Percentiles rank a stretch among this genome's conserved stretches.
Conservation (phyloP, 1,140 invertebrate genomes). For the Orchesella cincta region DNA sequence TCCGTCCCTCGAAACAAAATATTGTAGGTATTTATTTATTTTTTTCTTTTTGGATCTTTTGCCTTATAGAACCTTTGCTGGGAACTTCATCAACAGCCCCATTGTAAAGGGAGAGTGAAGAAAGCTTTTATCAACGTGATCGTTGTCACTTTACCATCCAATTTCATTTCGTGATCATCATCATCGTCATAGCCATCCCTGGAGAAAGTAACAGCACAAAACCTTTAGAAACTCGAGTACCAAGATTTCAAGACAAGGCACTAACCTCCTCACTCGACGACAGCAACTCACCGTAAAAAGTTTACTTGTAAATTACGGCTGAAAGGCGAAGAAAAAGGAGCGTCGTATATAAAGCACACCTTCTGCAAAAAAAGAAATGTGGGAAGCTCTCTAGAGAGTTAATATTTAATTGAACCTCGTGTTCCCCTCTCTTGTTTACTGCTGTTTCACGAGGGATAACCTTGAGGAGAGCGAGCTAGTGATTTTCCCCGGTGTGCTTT, state of each 20-base stretch:
- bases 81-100: background rate
- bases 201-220: background rate
- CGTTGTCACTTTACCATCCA: background rate
- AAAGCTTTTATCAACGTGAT: background rate
- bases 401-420: slow-evolving; percentile 10
- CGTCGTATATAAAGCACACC: no score
- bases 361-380: background rate
- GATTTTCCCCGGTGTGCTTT: background rate
- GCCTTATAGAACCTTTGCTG: no score
- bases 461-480: background rate
- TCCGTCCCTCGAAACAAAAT: no score
- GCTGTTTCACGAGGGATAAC: background rate
- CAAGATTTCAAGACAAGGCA: no score
- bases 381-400: slow-evolving; percentile 2
- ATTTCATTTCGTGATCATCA: background rate
- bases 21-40: background rate
- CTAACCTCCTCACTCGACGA: no score
- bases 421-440: background rate
- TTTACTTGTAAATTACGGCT: no score
- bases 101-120: background rate
- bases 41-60: background rate
- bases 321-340: background rate
- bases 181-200: no score
- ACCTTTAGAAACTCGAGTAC: background rate
- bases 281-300: no score